Evolutionary conservation across 2,797 vertebrate species (phyloP).

Genomic region (Ctenopoma multispine): DNA sequence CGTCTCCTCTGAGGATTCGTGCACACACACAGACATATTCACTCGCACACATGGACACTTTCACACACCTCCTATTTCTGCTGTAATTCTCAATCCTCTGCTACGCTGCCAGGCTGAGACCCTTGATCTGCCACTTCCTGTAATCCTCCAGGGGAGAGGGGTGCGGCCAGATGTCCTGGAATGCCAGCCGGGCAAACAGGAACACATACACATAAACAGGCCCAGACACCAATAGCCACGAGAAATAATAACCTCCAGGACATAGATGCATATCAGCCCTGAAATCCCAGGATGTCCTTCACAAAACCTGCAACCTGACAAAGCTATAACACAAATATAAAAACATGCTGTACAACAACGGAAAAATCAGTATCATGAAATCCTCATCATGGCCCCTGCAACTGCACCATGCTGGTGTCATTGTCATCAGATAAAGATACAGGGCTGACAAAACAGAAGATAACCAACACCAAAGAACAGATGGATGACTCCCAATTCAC

Average conservation of each 20-base stretch:
- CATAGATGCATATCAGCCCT: constrained; percentile 15
- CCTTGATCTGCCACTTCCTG: constrained; percentile 83
- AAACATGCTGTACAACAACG: not conserved
- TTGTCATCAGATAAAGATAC: constrained; percentile 69
- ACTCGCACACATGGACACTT: constrained; percentile 14
- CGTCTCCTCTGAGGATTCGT: constrained; percentile 54
- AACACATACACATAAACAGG: constrained; percentile 39
- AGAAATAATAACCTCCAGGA: constrained; percentile 31
- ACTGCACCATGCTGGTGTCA: constrained; percentile 45
- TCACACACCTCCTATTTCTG: constrained; percentile 58
- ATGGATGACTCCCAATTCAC: constrained; percentile 67
- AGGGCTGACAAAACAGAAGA: constrained; percentile 51
- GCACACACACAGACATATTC: constrained; percentile 28
- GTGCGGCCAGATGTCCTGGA: constrained; percentile 72
- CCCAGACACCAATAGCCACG: constrained; percentile 1
- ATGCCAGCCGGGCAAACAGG: constrained; percentile 49
- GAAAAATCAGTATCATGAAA: constrained; percentile 28
- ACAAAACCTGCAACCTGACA: constrained; percentile 20
- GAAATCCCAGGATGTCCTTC: constrained; percentile 9
- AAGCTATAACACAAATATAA: constrained; percentile 13
- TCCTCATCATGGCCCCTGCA: constrained; percentile 38
- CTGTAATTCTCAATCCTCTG: constrained; percentile 73
- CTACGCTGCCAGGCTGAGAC: constrained; percentile 71
- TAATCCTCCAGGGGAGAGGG: constrained; percentile 72
- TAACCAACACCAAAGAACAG: constrained; percentile 50